Conservation (phyloP, 2,113 vertebrate species). For the Petromus typicus region DNA sequence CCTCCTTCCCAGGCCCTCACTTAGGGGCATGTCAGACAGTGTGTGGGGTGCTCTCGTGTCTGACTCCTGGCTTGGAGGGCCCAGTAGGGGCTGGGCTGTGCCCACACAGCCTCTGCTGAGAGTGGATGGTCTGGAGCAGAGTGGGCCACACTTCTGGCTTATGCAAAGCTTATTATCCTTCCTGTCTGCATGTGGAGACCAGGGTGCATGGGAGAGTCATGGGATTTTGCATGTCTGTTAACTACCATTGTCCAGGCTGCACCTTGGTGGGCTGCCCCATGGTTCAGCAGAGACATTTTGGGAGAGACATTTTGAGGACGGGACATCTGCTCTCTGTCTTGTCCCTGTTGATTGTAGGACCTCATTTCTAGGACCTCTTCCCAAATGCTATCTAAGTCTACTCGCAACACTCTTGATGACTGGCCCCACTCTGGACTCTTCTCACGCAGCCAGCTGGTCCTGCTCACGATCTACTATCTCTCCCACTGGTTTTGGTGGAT, state of each 20-base stretch:
- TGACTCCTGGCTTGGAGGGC: rapidly evolving
- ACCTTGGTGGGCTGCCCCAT: rapidly evolving
- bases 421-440: background rate
- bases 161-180: rapidly evolving
- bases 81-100: background rate
- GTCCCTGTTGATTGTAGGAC: background rate
- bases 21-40: background rate
- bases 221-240: background rate
- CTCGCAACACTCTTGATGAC: too few relatives aligned
- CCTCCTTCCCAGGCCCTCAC: too few relatives aligned
- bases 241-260: background rate
- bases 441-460: rapidly evolving
- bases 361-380: background rate
- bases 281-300: background rate
- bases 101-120: background rate
- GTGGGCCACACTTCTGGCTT: background rate
- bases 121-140: rapidly evolving
- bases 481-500: too few relatives aligned
- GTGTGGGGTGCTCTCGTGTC: rapidly evolving
- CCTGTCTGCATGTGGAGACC: rapidly evolving
- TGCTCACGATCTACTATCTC: rapidly evolving
- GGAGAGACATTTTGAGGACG: background rate
- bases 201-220: rapidly evolving
- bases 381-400: background rate
- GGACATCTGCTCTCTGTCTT: background rate